Conservation (phyloP, 2,797 vertebrate genomes). For the Arctocebus calabarensis region DNA sequence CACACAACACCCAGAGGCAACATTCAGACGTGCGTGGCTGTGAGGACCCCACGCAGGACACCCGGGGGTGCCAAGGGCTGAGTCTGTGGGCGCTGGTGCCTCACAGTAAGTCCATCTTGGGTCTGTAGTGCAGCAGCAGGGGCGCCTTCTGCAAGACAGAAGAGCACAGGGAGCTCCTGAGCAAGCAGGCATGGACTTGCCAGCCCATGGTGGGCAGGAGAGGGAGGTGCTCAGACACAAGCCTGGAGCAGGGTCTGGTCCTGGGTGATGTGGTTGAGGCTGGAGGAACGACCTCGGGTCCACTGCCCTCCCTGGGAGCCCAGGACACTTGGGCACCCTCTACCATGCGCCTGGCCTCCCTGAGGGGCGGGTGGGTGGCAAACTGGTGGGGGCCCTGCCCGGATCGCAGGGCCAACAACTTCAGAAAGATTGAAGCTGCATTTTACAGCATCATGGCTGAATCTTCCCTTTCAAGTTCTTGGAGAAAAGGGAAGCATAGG, state of each 20-base stretch:
- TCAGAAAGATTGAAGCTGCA: not conserved
- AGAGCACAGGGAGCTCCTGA: not conserved
- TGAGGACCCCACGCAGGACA: constrained; percentile 77
- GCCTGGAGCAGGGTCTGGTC: not conserved
- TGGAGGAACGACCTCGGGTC: not conserved
- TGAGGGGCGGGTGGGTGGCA: not conserved
- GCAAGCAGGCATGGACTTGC: not conserved
- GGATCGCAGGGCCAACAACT: no score
- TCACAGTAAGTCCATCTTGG: constrained; percentile 99
- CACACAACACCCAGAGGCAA: constrained; percentile 85
- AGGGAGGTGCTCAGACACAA: not conserved
- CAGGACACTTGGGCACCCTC: not conserved
- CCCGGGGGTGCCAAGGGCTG: constrained; percentile 88
- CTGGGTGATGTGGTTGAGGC: not conserved
- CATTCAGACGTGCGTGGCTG: constrained; percentile 61
- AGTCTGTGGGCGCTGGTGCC: constrained; percentile 90
- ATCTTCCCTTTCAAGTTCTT: not conserved
- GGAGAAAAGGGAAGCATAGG: not conserved
- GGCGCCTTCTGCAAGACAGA: constrained; percentile 95
- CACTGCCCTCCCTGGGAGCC: no score
- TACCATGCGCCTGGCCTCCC: not conserved
- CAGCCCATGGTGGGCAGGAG: not conserved
- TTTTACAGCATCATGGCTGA: not conserved
- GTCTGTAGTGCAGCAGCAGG: constrained; percentile 99
- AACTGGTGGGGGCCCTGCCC: not conserved